Percentiles rank a stretch among this genome's conserved stretches.
Evolutionary conservation across 2,113 vertebrate species (phyloP).

Genomic region (Leucosticte australis): DNA sequence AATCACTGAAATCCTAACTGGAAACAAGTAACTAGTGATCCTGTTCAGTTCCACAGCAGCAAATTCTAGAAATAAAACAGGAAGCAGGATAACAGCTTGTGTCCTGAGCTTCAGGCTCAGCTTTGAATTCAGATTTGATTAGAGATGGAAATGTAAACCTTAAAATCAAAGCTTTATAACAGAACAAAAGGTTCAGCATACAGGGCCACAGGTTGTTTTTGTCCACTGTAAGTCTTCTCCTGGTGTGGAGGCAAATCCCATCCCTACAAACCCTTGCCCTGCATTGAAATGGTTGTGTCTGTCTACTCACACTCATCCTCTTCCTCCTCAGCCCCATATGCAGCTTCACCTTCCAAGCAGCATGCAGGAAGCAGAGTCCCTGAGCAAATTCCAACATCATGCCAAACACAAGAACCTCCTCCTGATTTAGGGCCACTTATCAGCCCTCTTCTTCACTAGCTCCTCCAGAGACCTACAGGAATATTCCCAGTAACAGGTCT

Average conservation of each 20-base stretch:
- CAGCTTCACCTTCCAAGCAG: neutral
- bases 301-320: neutral
- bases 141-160: conserved; percentile 5
- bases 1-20: neutral
- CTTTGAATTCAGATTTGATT: neutral
- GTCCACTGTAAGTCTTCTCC: neutral
- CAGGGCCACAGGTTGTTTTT: neutral
- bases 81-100: neutral
- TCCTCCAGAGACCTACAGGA: neutral
- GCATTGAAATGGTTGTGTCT: neutral
- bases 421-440: neutral
- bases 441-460: neutral
- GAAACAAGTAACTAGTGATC: neutral
- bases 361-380: neutral
- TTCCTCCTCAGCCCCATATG: neutral
- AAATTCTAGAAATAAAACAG: conserved; percentile 11
- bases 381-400: neutral
- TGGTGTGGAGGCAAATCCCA: neutral
- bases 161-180: conserved; percentile 23
- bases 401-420: neutral
- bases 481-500: neutral
- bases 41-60: neutral
- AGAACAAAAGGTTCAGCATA: neutral
- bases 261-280: neutral
- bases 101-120: neutral